Percentiles rank a stretch among this genome's conserved stretches.
Conservation (phyloP, 2,888 invertebrate genomes). For the Chrysina gloriosa region DNA sequence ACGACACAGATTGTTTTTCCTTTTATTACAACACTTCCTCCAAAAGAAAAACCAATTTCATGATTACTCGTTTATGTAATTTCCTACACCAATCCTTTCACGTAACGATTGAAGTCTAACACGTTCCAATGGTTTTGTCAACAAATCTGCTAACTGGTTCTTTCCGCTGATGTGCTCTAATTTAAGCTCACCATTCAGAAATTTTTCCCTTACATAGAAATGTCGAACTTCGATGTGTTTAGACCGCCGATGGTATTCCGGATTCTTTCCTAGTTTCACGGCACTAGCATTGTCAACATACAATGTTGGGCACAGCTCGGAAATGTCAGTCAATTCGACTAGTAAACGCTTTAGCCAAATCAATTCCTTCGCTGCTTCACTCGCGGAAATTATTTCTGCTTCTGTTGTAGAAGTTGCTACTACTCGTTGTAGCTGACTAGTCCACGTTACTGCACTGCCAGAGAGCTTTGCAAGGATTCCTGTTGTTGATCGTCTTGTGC, state of each 20-base stretch:
- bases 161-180: not conserved
- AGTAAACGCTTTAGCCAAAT: slow-evolving; percentile 8
- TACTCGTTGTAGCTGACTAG: slow-evolving; percentile 27
- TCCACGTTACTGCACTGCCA: slow-evolving; percentile 28
- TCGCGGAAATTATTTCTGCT: slow-evolving; percentile 37
- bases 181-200: not conserved
- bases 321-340: too few species aligned
- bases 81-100: not conserved
- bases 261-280: too few species aligned
- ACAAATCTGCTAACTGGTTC: not conserved
- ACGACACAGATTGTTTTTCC: too few species aligned
- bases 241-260: too few species aligned
- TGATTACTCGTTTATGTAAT: not conserved
- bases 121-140: not conserved
- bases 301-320: too few species aligned
- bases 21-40: not conserved
- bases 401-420: slow-evolving; percentile 38
- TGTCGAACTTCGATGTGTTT: too few species aligned
- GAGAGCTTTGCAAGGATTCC: slow-evolving; percentile 18
- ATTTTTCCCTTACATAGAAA: too few species aligned
- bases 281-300: slow-evolving; percentile 14
- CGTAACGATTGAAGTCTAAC: not conserved
- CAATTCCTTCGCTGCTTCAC: slow-evolving; percentile 35
- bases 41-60: not conserved
- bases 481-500: slow-evolving; percentile 36